Base-by-base conservation (phyloP, 2,797 vertebrate genomes). In the Onychomys leucogaster region DNA sequence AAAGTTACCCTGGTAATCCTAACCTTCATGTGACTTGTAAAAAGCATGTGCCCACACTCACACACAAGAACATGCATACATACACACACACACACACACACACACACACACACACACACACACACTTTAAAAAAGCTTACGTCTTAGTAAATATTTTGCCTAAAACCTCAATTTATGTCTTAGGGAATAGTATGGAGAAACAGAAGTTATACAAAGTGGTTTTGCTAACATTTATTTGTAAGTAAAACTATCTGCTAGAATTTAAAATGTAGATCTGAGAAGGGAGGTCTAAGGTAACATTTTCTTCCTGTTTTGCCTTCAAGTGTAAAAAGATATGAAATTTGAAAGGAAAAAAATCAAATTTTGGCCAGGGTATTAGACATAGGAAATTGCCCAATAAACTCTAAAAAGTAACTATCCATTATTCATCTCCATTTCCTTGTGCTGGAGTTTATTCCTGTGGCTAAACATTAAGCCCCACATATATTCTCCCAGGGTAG, bases 381-480 rank as follows among this genome's bases (percentile, higher is more conserved):
- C 77, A 96, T 63, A 93, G 82, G 32, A 90, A 94, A 95, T 32
- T 90, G n/a, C 84, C 65, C 91, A 78, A 93, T 49, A 69, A 80
- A n/a, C 55, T 81, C 49, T 96, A 25, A 85, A 94, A 90, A 55
- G 37, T 46, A 94, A 61, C 4, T 52, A 34, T 43, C 67, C 41
- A 61, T 90, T 75, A 89, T 73, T 83, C 59, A 11, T 88, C 81
- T 90, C 65, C 55, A 76, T 91, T 59, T 76, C 32, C 63, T 69
- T 86, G 77, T 11, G 11, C 21, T 41, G 87, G 78, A 87, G 52
- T 52, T 63, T 90, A 37, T 19, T 57, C 87, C 85, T 94, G 37
- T 77, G 59, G 4, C 37, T 77, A 89, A 94, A 84, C 59, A 27
- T 65, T 65, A 88, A 73, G 13, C 13, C 73, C 67, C 87, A 84